phyloP scores from a whole-genome alignment of 2,113 vertebrate species.

The Spheniscus mendiculus region DNA sequence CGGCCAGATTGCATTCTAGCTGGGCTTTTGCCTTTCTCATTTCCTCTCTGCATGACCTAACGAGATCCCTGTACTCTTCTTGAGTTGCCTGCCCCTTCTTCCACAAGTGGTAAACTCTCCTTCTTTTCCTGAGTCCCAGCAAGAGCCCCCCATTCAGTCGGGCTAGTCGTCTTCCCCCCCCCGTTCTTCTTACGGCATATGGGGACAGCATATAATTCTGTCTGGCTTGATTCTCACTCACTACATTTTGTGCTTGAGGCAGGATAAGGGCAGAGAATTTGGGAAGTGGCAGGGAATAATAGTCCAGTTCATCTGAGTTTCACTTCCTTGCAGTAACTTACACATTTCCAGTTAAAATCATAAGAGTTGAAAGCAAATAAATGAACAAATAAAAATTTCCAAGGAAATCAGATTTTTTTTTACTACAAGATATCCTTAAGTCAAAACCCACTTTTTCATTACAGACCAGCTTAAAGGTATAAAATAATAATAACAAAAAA shows the following conservation, averaged over 20 bases:
- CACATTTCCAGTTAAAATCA: neutral
- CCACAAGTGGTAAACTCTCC: no score
- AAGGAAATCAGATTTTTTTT: neutral
- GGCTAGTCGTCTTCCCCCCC: no score
- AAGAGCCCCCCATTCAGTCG: no score
- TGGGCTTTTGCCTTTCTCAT: no score
- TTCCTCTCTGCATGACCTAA: no score
- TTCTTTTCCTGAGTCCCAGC: no score
- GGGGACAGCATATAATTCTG: neutral
- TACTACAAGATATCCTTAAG: neutral
- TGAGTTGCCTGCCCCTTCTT: no score
- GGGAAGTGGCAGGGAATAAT: neutral
- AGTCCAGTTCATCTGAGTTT: neutral
- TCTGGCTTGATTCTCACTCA: neutral
- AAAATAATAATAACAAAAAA: neutral
- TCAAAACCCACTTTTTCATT: neutral
- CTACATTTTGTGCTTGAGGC: neutral
- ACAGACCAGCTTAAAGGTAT: neutral
- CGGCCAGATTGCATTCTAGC: no score
- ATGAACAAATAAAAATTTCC: neutral
- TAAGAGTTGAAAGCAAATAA: neutral
- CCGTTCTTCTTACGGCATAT: no score
- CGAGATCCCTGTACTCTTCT: no score
- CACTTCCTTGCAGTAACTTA: neutral
- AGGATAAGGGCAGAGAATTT: neutral